Evolutionary conservation across 2,797 vertebrate species (phyloP).

Genomic region (Rhyacichthys aspro): DNA sequence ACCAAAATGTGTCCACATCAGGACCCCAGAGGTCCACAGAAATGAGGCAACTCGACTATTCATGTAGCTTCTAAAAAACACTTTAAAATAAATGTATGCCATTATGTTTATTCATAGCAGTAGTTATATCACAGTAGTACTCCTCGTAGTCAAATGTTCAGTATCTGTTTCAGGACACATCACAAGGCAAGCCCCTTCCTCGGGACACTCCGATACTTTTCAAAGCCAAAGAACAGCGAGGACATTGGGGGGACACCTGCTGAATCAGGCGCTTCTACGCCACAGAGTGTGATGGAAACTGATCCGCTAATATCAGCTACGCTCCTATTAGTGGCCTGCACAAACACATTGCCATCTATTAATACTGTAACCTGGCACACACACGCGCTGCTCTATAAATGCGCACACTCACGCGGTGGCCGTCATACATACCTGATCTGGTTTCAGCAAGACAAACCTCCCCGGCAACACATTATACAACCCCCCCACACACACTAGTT

Average conservation of each 20-base stretch:
- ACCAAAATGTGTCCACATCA: conserved; percentile 40
- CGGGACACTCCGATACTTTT: conserved; percentile 38
- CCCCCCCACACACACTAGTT: conserved; percentile 42
- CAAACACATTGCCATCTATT: conserved; percentile 71
- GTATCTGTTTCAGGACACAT: conserved; percentile 26
- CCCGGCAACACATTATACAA: conserved; percentile 70
- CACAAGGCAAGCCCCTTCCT: conserved; percentile 59
- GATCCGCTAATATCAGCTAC: conserved; percentile 69
- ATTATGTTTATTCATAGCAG: background rate
- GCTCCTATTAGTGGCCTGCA: conserved; percentile 63
- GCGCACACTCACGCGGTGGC: conserved; percentile 71
- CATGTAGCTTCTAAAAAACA: background rate
- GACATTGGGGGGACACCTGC: conserved; percentile 74
- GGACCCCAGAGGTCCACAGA: conserved; percentile 30
- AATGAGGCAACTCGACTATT: conserved; percentile 12
- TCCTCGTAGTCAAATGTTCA: conserved; percentile 1
- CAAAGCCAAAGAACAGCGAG: conserved; percentile 42
- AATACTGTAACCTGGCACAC: conserved; percentile 70
- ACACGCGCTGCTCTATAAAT: conserved; percentile 69
- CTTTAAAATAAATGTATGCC: background rate
- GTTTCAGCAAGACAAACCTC: conserved; percentile 71
- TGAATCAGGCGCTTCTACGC: conserved; percentile 78
- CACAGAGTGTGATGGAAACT: conserved; percentile 77
- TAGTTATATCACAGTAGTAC: conserved; percentile 13
- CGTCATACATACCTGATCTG: conserved; percentile 74